Evolutionary conservation across 2,888 invertebrate genomes (phyloP).

Genomic region (Stenoptilia bipunctidactyla): DNA sequence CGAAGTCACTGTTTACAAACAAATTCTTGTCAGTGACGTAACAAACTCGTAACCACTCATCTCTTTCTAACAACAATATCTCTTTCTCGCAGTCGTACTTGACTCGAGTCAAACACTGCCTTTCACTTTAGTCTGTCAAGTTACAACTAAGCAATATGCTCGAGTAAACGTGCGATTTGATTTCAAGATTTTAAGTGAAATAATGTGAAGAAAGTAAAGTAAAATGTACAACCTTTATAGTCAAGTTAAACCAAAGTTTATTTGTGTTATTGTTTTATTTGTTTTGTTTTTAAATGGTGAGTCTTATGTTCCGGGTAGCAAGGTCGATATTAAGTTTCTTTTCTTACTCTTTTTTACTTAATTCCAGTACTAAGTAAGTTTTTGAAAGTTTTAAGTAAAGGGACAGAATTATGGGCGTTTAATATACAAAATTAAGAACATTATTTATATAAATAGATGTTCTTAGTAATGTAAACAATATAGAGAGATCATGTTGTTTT

Average conservation of each 20-base stretch:
- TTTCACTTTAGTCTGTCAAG: slow-evolving; percentile 40
- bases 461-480: too few species aligned
- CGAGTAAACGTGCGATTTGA: background rate
- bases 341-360: too few species aligned
- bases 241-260: slow-evolving; percentile 47
- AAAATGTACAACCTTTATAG: slow-evolving; percentile 33
- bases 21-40: slow-evolving; percentile 22
- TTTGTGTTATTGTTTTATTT: slow-evolving; percentile 29
- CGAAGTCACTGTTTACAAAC: background rate
- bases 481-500: too few species aligned
- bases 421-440: too few species aligned
- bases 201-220: slow-evolving; percentile 15
- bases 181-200: slow-evolving; percentile 15
- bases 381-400: too few species aligned
- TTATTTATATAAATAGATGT: too few species aligned
- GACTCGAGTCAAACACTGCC: slow-evolving; percentile 23
- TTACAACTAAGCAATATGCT: background rate
- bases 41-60: slow-evolving; percentile 7
- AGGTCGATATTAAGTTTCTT: background rate
- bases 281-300: slow-evolving; percentile 30
- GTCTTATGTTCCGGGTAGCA: background rate
- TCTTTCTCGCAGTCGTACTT: slow-evolving; percentile 29
- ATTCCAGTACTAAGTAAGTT: too few species aligned
- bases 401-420: too few species aligned
- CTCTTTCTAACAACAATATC: slow-evolving; percentile 18